These are phyloP conservation scores for Polypedilum vanderplanki DNA, from an alignment of 1,140 invertebrate species.

Conservation along the genomic window DNA sequence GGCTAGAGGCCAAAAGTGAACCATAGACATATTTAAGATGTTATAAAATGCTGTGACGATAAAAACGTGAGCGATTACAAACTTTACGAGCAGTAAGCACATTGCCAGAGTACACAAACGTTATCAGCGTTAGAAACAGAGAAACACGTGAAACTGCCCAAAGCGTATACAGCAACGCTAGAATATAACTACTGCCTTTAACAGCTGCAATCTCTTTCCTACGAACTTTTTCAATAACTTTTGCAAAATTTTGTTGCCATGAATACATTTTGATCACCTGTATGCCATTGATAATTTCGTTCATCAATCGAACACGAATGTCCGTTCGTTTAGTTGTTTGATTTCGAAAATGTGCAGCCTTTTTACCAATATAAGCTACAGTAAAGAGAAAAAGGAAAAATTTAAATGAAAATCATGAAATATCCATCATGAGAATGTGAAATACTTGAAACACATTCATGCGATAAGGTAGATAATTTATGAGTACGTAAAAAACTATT, in stretches of 20 bases:
- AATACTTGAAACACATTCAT: too few relatives aligned
- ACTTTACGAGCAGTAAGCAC: conserved; percentile 55
- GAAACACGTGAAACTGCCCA: conserved; percentile 53
- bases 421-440: too few relatives aligned
- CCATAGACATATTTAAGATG: conserved; percentile 47
- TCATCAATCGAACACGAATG: conserved; percentile 74
- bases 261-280: conserved; percentile 86
- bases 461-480: too few relatives aligned
- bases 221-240: conserved; percentile 51
- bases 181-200: conserved; percentile 48
- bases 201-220: conserved; percentile 45
- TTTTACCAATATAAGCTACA: conserved; percentile 61
- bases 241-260: conserved; percentile 77
- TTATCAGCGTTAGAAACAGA: conserved; percentile 55
- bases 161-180: conserved; percentile 45
- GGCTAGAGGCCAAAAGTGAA: conserved; percentile 63
- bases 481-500: too few relatives aligned
- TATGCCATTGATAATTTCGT: conserved; percentile 74
- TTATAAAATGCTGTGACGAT: conserved; percentile 48
- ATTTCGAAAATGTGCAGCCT: conserved; percentile 51
- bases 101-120: conserved; percentile 53
- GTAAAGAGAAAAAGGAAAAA: conserved; percentile 31
- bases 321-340: conserved; percentile 59
- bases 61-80: too few relatives aligned
- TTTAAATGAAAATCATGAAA: too few relatives aligned